Base-by-base conservation (phyloP, 2,113 vertebrate genomes). In the Marmota monax region DNA sequence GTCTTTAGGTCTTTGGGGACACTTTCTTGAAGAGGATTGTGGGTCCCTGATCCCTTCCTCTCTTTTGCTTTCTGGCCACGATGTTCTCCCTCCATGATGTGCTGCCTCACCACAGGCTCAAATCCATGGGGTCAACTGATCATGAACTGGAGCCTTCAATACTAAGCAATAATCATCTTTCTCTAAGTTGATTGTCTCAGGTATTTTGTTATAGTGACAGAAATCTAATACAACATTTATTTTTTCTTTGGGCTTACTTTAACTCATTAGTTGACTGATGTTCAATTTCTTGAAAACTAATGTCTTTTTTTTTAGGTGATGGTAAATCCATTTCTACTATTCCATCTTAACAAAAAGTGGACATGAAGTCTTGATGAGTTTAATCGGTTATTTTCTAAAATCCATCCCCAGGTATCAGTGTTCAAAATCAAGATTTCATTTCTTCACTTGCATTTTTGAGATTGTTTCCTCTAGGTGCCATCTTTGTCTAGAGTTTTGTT, bases 371-470 rank as follows among this genome's bases (percentile, higher is more conserved):
- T 25, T 95, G 42, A 88, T 85, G 25, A 90, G 73, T 96, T 69
- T 79, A 93, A 96, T 67, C 80, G 32, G 61, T 51, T 56, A 78
- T 51, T 84, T 95, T 88, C n/a, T 56, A 84, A 90, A 90, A 37
- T 84, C 3, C 3, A 85, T 72, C 10, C 45, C 76, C 37, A 90
- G 27, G 77, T 25, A 78, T 29, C 17, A 83, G 42, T 37, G 51
- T 77, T n/a, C 23, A 84, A 69, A 48, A 37, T 42, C 51, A 94
- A 86, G 27, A 72, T 90, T 56, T 74, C 61, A 74, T 37, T 73
- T 42, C 45, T 85, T 92, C 53, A 90, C 27, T 93, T 96, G 53
- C 63, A 89, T 86, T 94, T 88, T 32, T 70, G 37, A 25, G 39
- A 23, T 69, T 70, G 23, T 23, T 79, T 91, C 45, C 5, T 67